These are phyloP conservation scores for Samia ricini DNA, from an alignment of 1,140 invertebrate genomes.

Conservation along the genomic window DNA sequence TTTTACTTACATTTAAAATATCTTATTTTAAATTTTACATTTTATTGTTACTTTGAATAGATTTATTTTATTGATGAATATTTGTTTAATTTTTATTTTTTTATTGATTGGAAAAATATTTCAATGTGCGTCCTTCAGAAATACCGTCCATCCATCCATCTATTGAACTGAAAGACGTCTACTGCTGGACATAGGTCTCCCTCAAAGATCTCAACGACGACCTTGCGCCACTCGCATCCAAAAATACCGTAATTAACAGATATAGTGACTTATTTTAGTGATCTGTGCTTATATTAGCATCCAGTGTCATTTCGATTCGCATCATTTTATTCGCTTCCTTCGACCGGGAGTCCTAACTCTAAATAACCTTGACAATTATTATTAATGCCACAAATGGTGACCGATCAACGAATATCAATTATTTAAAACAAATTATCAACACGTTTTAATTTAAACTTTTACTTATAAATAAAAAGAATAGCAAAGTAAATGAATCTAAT, in stretches of 20 bases:
- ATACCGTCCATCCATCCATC: too few relatives aligned
- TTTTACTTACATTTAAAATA: too few relatives aligned
- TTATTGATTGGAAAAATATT: too few relatives aligned
- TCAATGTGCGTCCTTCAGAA: too few relatives aligned
- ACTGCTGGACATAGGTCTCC: too few relatives aligned
- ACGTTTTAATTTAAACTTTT: background rate
- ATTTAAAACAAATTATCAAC: background rate
- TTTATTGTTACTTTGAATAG: too few relatives aligned
- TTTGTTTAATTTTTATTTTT: too few relatives aligned
- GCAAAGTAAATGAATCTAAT: constrained; percentile 37
- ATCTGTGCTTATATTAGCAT: constrained; percentile 29
- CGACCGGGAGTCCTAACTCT: constrained; percentile 27
- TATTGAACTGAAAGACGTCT: too few relatives aligned
- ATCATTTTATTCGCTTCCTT: constrained; percentile 54
- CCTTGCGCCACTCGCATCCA: too few relatives aligned
- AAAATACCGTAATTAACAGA: background rate
- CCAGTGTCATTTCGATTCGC: constrained; percentile 47
- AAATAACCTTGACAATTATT: constrained; percentile 61
- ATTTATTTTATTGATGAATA: too few relatives aligned
- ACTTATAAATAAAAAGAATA: background rate
- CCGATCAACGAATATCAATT: background rate
- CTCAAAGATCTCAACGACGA: too few relatives aligned
- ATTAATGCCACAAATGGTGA: background rate
- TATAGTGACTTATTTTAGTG: constrained; percentile 9
- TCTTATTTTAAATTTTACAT: too few relatives aligned